Base-by-base conservation (phyloP, 2,113 vertebrate genomes). In the Pheucticus melanocephalus region DNA sequence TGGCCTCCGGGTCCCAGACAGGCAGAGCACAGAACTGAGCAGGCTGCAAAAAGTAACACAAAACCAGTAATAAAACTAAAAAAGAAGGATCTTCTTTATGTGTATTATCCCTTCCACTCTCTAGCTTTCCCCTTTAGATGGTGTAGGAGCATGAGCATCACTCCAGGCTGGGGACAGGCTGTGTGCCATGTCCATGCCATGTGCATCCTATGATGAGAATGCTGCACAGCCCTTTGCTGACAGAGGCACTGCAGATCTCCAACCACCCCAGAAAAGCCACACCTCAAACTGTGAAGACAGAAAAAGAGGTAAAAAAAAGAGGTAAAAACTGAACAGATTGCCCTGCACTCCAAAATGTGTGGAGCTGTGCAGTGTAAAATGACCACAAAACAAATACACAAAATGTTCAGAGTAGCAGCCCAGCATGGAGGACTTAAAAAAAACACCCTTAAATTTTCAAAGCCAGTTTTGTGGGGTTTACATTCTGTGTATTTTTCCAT, bases 131-230 rank as follows among this genome's bases (percentile, higher is more conserved):
- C 27, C 39, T 73, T 60, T 7, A 11, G 44, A 39, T 33, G 44
- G 51, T 35, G 35, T 13, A 31, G 59, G 65, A 78, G 51, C 69
- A 66, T 0, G 5, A 92, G 80, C 51, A 50, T 50, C 33, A 5
- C 73, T 71, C 10, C 35, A 22, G 73, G 12, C 69, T 47, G 68
- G 12, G 69, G 39, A 50, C 66, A 47, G 63, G 56, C 86, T 44
- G 40, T 0, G 0, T 31, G 54, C 45, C 40, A 19, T 15, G 28
- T 20, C 72, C 9, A 0, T 1, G 4, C 7, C 53, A 16, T 1
- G 11, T 12, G 39, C 76, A 45, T 11, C 68, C 76, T 63, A 25
- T 5, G 4, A 10, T 2, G 24, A 21, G 35, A 54, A 50, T 3
- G 4, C 25, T n/a, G 50, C 37, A 0, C n/a, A 19, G 28, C 61